Evolutionary conservation across 2,888 invertebrate species (phyloP).

Genomic region (Torymus aiolomorphi): DNA sequence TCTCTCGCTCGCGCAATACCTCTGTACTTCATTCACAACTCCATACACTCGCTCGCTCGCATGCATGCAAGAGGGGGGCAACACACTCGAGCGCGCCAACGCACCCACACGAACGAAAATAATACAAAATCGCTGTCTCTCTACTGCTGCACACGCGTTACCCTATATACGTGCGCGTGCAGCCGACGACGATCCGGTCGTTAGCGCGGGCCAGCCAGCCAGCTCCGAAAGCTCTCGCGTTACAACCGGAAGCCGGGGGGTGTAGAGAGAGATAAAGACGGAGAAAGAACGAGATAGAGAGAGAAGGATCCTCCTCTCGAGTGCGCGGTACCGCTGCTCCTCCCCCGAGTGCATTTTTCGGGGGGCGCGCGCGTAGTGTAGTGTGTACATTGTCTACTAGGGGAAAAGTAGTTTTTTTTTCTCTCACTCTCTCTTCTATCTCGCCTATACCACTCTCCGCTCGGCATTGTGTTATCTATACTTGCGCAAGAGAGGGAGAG

Average conservation of each 20-base stretch:
- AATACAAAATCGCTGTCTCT: constrained; percentile 20
- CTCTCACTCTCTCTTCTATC: not conserved
- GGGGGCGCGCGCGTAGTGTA: constrained; percentile 4
- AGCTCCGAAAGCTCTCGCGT: constrained; percentile 66
- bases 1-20: too few relatives aligned
- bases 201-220: constrained; percentile 13
- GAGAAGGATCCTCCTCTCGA: constrained; percentile 7
- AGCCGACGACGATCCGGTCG: constrained; percentile 7
- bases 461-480: constrained; percentile 27
- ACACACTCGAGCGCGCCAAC: constrained; percentile 3
- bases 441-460: not conserved
- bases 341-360: constrained; percentile 45
- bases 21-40: too few relatives aligned
- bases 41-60: too few relatives aligned
- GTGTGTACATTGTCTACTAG: not conserved
- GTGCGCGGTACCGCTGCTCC: constrained; percentile 34
- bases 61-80: not conserved
- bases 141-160: too few relatives aligned
- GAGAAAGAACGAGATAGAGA: not conserved
- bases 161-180: constrained; percentile 1
- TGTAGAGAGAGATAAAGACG: constrained; percentile 34
- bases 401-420: constrained; percentile 41
- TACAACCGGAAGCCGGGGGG: constrained; percentile 73
- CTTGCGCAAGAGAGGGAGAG: not conserved
- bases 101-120: constrained; percentile 26